Percentiles rank a stretch among this genome's conserved stretches.
These are phyloP conservation scores for Agrilus biguttatus DNA, from an alignment of 2,888 invertebrate genomes.

Conservation along the genomic window DNA sequence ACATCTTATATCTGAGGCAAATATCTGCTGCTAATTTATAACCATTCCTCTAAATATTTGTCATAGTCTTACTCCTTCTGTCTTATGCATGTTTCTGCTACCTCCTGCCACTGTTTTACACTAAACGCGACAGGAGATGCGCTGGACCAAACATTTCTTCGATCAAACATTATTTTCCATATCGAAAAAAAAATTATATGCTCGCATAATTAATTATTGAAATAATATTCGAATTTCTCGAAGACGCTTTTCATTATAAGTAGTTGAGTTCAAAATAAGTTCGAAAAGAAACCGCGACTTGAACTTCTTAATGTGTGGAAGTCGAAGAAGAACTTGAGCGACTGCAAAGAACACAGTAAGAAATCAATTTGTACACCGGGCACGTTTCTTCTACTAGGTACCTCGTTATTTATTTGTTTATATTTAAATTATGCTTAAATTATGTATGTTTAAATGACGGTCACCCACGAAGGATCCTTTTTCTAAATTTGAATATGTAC, in stretches of 20 bases:
- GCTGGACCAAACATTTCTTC: constrained; percentile 13
- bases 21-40: constrained; percentile 30
- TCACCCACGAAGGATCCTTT: constrained; percentile 17
- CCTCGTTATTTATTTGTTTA: constrained; percentile 21
- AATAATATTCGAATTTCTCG: no score
- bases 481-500: no score
- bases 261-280: no score
- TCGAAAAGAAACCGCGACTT: no score
- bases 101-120: constrained; percentile 33
- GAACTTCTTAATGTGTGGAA: no score
- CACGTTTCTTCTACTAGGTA: constrained; percentile 16
- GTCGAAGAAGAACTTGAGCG: constrained; percentile 7
- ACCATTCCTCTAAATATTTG: constrained; percentile 29
- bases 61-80: constrained; percentile 30
- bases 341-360: constrained; percentile 11
- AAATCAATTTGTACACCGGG: constrained; percentile 22
- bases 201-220: no score
- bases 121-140: constrained; percentile 22
- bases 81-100: constrained; percentile 29
- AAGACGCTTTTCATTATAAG: no score
- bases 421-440: constrained; percentile 22
- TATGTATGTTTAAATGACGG: constrained; percentile 17
- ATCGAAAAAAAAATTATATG: no score
- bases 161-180: no score
- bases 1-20: constrained; percentile 22